phyloP scores from a whole-genome alignment of 2,888 invertebrate genomes.

The Deilephila elpenor region DNA sequence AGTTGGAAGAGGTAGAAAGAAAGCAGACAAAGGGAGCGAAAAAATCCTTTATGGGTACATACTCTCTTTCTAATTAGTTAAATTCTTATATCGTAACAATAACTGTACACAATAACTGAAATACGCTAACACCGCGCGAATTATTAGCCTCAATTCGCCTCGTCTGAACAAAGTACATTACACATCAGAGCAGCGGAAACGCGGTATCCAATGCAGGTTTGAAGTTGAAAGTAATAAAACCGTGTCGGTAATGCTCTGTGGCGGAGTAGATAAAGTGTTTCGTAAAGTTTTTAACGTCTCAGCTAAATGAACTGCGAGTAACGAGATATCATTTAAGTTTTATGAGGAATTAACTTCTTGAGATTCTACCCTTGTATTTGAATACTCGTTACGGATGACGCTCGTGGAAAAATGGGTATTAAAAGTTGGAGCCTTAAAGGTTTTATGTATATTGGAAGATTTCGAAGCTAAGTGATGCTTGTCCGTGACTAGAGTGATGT shows the following conservation, averaged over 20 bases:
- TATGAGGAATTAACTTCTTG: conserved; percentile 30
- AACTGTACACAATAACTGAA: no score
- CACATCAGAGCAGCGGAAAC: background rate
- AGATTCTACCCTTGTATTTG: background rate
- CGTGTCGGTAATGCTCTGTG: conserved; percentile 40
- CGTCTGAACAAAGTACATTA: background rate
- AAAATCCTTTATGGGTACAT: no score
- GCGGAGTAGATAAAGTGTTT: conserved; percentile 35
- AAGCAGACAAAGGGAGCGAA: no score
- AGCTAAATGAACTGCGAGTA: conserved; percentile 36
- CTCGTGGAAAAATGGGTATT: background rate
- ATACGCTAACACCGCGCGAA: no score
- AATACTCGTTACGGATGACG: conserved; percentile 1
- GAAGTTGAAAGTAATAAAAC: conserved; percentile 41
- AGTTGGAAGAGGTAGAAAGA: no score
- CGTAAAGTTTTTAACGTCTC: conserved; percentile 35
- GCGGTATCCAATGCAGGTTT: conserved; percentile 20
- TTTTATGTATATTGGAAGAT: background rate
- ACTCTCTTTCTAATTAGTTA: no score
- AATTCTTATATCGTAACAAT: no score
- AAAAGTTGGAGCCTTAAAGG: background rate
- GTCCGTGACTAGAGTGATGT: no score
- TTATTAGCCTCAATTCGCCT: no score
- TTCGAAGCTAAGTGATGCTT: no score
- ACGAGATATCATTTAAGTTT: conserved; percentile 33